A percentile compares a stretch with the other conserved stretches of the same genome.
These are phyloP conservation scores for Pseudopipra pipra DNA, from an alignment of 2,113 vertebrate species.

Conservation along the genomic window DNA sequence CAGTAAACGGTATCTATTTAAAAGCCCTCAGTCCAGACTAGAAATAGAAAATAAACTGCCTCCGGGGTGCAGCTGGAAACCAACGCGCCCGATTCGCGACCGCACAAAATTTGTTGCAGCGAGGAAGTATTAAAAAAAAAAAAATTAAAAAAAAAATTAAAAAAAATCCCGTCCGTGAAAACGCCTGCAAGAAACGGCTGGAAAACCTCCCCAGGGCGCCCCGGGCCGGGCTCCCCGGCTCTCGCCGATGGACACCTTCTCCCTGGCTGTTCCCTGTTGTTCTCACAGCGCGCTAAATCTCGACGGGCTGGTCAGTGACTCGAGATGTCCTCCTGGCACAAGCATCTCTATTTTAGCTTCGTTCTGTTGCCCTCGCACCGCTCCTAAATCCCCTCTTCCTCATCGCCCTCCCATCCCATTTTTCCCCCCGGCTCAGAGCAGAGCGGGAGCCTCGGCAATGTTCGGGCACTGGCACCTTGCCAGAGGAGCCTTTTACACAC, in stretches of 20 bases:
- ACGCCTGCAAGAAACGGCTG: rapidly evolving
- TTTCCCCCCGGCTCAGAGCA: background rate
- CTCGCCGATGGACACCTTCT: no score
- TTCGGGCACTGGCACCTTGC: background rate
- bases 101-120: rapidly evolving
- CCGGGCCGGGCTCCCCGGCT: no score
- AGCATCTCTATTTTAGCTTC: background rate
- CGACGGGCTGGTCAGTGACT: background rate
- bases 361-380: background rate
- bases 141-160: no score
- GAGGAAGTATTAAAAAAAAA: background rate
- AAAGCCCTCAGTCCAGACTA: background rate
- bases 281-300: no score
- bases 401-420: background rate
- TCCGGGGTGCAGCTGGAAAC: background rate
- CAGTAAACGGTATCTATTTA: background rate
- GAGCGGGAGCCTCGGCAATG: background rate
- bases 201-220: background rate
- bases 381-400: background rate
- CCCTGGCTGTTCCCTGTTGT: no score
- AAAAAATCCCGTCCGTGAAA: background rate
- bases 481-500: background rate
- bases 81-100: rapidly evolving
- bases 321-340: rapidly evolving
- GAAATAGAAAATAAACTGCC: background rate